Evolutionary conservation across 2,797 vertebrate species (phyloP), one percentile per base, ranked within the genome.

Genomic region (Vireo griseus): DNA sequence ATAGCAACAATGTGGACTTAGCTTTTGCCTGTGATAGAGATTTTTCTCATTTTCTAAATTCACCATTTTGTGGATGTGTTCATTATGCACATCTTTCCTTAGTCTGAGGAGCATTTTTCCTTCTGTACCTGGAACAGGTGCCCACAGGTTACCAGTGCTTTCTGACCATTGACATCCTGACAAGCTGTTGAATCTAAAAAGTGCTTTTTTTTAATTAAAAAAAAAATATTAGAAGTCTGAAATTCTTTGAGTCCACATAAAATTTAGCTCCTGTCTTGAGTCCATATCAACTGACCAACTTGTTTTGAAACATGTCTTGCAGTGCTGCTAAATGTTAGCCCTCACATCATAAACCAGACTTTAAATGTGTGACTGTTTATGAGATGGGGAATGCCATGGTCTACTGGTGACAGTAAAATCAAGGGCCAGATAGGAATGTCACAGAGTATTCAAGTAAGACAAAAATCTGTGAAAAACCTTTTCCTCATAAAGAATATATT

Each of bases 341-440:
- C 79, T 89, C 67, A 65, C 50, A 40, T 65, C 0, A 1, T 59
- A 68, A 79, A 88, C 55, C 40, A 37, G 2, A 17, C 28, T 86
- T 88, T 74, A 65, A 40, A 16, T 0, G 0, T 50, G 14, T 48
- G 35, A 31, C 9, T 48, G 26, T 45, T 16, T 40, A 29, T 39
- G 18, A 40, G n/a, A 26, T 31, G 3, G 7, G 57, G 40, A 44
- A 35, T 67, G 22, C 13, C 39, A 16, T 22, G 24, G 42, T 71
- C 52, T 78, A 5, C 22, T 73, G 52, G 20, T 47, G 47, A 66
- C 37, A 51, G 24, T 52, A 89, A 92, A 88, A 55, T n/a, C 48
- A 26, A 50, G 28, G 8, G 8, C 24, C 51, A 31, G 31, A 48
- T 5, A 35, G 6, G 4, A 86, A 44, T 29, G 21, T n/a, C 28